Base-by-base conservation (phyloP, 2,888 invertebrate species). In the Acleris holmiana region DNA sequence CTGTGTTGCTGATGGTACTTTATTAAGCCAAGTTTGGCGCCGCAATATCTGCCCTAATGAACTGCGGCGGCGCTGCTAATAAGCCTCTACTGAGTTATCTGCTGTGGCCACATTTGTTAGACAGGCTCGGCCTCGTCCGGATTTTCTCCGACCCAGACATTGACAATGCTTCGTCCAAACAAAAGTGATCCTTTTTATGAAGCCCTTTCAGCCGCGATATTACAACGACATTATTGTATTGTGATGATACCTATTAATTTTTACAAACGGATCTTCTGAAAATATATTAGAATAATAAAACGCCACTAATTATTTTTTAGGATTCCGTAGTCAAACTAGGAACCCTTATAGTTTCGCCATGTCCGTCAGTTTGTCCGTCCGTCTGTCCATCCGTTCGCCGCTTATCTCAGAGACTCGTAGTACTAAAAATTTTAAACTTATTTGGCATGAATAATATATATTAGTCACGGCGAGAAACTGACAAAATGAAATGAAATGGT, bases 31-130 rank as follows among this genome's bases (percentile, higher is more conserved):
- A 65, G 44, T 55, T 41, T 29, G 10, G 47, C 59, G 25, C 41
- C 41, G 59, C 65, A 65, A 50, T 35, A 60, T 47, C 56, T 25
- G 18, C n/a, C 49, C 59, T 65, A 65, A 65, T 60, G 60, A 65
- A 60, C 65, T 71, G 64, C 67, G 70, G 70, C 68, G 68, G 73
- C 69, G 68, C 68, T 67, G 67, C 61, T 69, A 69, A 66, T 66
- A 67, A 67, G 59, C 69, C 73, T 70, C 58, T 69, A 72, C 63
- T 66, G 70, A 72, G 71, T 72, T 76, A 74, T 73, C 73, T 71
- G 62, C 61, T 56, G 63, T 65, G 59, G 65, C 71, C 74, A 71
- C 72, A 73, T 73, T 73, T 72, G 64, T 71, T 71, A 70, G 59
- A 57, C 50, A 55, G 53, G 49, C 65, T 68, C 64, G 55, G 53